Conservation (phyloP, 2,113 vertebrate genomes). For the Scolopax mira region DNA sequence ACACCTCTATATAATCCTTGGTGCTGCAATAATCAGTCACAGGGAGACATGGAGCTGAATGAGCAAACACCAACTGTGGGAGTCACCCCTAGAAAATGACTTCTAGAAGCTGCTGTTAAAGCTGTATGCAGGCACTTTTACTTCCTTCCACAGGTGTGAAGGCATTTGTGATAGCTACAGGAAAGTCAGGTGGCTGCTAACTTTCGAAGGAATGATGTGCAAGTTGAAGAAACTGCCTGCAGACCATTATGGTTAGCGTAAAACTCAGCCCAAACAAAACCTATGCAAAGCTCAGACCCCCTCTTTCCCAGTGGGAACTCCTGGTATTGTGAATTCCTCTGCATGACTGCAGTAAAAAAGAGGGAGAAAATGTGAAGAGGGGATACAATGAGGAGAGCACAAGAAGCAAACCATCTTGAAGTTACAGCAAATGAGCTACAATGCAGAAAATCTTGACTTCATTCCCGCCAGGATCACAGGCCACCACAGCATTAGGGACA, state of each 20-base stretch:
- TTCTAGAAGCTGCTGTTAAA: background rate
- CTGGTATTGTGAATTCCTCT: background rate
- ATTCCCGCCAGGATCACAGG: background rate
- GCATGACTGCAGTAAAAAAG: background rate
- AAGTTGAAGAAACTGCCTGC: background rate
- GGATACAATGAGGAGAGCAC: background rate
- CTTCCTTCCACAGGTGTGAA: background rate
- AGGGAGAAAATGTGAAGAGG: background rate
- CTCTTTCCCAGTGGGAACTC: background rate
- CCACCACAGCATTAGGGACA: fast-evolving
- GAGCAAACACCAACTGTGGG: background rate
- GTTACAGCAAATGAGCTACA: background rate
- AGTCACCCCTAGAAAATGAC: background rate
- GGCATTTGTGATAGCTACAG: background rate
- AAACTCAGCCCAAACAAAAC: background rate
- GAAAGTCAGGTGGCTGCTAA: background rate
- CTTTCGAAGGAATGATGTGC: background rate
- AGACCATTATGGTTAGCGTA: background rate
- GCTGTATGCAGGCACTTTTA: background rate
- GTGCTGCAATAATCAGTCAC: background rate
- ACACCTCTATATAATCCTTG: background rate
- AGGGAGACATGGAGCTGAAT: background rate
- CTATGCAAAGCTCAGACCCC: background rate
- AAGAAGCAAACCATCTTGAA: background rate
- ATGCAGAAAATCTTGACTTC: background rate